These are phyloP conservation scores for Ataeniobius toweri DNA, from an alignment of 2,797 vertebrate species.

Conservation along the genomic window DNA sequence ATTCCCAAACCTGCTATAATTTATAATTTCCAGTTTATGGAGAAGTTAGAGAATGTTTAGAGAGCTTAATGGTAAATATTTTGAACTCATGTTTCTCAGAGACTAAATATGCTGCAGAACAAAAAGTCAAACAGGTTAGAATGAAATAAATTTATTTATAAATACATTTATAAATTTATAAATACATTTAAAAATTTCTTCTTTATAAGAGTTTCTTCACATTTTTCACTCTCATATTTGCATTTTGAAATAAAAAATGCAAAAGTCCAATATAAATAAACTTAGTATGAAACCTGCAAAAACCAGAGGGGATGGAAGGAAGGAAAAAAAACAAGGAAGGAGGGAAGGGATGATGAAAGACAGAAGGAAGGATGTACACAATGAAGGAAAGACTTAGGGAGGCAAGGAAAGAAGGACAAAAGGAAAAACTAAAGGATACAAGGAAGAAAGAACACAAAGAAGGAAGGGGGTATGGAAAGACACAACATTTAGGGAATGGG, in stretches of 20 bases:
- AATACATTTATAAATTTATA: too few relatives aligned
- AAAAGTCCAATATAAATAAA: not conserved
- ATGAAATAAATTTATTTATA: slow-evolving; percentile 20
- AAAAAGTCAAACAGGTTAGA: slow-evolving; percentile 36
- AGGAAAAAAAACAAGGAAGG: not conserved
- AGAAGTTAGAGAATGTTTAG: slow-evolving; percentile 11
- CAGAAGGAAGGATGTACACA: too few relatives aligned
- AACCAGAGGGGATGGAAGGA: not conserved
- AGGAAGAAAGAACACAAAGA: not conserved
- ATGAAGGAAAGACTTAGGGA: not conserved
- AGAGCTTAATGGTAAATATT: slow-evolving; percentile 16
- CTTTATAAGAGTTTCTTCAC: not conserved
- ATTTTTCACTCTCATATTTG: not conserved
- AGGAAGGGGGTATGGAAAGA: not conserved
- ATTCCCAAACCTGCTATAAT: not conserved
- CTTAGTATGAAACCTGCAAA: not conserved
- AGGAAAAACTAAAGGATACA: not conserved
- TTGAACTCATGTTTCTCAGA: slow-evolving; percentile 32
- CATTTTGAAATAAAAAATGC: not conserved
- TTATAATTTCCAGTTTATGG: not conserved
- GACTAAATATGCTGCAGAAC: slow-evolving; percentile 39
- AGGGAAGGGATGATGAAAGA: not conserved
- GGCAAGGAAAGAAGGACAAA: too few relatives aligned
- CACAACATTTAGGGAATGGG: not conserved
- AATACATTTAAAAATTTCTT: not conserved